phyloP scores from a whole-genome alignment of 2,113 vertebrate species.

The Okapia johnstoni region DNA sequence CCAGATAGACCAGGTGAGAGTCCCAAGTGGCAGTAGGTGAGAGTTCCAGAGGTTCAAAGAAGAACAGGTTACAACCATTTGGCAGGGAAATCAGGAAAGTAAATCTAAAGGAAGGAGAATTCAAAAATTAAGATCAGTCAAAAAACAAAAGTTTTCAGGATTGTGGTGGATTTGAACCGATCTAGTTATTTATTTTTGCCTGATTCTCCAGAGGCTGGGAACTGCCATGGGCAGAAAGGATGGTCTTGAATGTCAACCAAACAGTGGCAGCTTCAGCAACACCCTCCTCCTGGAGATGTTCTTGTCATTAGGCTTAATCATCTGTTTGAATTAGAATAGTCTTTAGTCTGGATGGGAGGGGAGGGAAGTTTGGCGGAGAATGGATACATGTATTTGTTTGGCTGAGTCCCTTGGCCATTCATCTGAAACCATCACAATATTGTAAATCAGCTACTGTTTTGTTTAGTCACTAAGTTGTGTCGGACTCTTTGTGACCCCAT shows the following conservation, averaged over 20 bases:
- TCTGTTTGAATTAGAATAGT: neutral
- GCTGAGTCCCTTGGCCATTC: neutral
- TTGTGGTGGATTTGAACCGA: neutral
- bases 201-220: neutral
- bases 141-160: neutral
- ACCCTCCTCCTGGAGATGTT: neutral
- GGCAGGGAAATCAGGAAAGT: neutral
- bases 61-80: neutral
- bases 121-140: neutral
- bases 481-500: neutral
- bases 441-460: neutral
- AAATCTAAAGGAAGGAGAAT: neutral
- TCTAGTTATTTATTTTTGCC: neutral
- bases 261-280: accelerated
- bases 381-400: neutral
- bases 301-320: neutral
- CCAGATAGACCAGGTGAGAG: neutral
- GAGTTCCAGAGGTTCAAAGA: neutral
- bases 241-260: neutral
- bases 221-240: accelerated
- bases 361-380: neutral
- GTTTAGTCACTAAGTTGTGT: neutral
- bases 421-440: neutral
- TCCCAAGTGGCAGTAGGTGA: neutral
- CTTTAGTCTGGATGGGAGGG: neutral